These are phyloP conservation scores for Varroa destructor DNA, from an alignment of 1,140 invertebrate species.

Conservation along the genomic window DNA sequence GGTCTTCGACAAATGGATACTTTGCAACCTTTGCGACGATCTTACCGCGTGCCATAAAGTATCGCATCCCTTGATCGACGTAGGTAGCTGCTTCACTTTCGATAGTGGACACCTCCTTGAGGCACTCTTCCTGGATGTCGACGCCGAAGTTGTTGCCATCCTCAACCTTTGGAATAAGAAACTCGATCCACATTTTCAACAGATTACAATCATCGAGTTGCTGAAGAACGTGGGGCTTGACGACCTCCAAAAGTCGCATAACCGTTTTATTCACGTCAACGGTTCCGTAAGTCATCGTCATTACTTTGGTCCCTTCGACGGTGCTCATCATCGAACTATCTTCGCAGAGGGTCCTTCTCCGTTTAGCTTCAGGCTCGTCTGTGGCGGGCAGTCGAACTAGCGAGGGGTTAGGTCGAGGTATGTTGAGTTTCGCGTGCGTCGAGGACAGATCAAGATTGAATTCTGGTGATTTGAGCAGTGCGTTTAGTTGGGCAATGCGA, in stretches of 20 bases:
- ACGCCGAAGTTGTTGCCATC: slow-evolving; percentile 32
- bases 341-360: neutral
- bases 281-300: slow-evolving; percentile 3
- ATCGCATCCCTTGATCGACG: slow-evolving; percentile 16
- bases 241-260: slow-evolving; percentile 16
- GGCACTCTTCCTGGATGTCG: slow-evolving; percentile 30
- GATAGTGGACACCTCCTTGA: slow-evolving; percentile 17
- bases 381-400: neutral
- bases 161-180: slow-evolving; percentile 29
- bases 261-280: slow-evolving; percentile 29
- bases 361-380: neutral
- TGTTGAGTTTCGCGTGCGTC: slow-evolving; percentile 2
- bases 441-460: slow-evolving; percentile 10
- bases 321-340: neutral
- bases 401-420: slow-evolving; percentile 3
- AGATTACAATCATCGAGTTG: slow-evolving; percentile 24
- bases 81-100: slow-evolving; percentile 8
- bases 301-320: neutral
- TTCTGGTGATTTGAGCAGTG: neutral
- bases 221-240: slow-evolving; percentile 30
- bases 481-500: neutral
- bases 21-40: slow-evolving; percentile 28
- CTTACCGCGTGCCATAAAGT: slow-evolving; percentile 27
- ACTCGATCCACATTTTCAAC: slow-evolving; percentile 28
- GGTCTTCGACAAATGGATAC: slow-evolving; percentile 29